A percentile compares a stretch with the other conserved stretches of the same genome.
Evolutionary conservation across 2,888 invertebrate species (phyloP).

Genomic region (Epinotia bilunana): DNA sequence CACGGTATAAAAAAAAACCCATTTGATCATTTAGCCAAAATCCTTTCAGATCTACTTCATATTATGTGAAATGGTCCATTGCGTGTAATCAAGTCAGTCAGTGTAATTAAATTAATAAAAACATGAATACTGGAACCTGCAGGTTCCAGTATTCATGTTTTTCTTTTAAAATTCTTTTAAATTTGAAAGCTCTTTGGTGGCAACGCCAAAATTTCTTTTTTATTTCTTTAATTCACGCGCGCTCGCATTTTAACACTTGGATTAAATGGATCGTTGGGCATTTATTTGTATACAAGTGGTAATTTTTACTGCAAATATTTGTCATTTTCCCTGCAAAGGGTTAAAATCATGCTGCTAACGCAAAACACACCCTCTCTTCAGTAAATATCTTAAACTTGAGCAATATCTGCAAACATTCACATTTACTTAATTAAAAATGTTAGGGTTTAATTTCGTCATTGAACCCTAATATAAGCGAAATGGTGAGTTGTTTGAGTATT

Average conservation of each 20-base stretch:
- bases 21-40: too few relatives aligned
- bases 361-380: conserved; percentile 15
- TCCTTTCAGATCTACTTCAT: too few relatives aligned
- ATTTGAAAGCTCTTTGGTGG: not conserved
- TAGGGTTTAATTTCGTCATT: conserved; percentile 28
- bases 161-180: too few relatives aligned
- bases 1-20: too few relatives aligned
- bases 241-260: not conserved
- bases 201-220: not conserved
- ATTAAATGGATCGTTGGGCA: not conserved
- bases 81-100: not conserved
- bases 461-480: conserved; percentile 43
- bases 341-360: not conserved
- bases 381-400: conserved; percentile 23
- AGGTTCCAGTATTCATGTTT: too few relatives aligned
- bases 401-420: conserved; percentile 33
- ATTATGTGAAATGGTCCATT: not conserved
- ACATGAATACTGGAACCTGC: not conserved
- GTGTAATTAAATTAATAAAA: not conserved
- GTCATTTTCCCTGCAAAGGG: not conserved
- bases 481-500: conserved; percentile 43
- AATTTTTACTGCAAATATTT: not conserved
- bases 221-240: not conserved
- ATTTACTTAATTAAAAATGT: conserved; percentile 43
- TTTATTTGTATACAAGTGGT: not conserved